Base-by-base conservation (phyloP, 2,888 invertebrate genomes). In the Dryobota labecula region DNA sequence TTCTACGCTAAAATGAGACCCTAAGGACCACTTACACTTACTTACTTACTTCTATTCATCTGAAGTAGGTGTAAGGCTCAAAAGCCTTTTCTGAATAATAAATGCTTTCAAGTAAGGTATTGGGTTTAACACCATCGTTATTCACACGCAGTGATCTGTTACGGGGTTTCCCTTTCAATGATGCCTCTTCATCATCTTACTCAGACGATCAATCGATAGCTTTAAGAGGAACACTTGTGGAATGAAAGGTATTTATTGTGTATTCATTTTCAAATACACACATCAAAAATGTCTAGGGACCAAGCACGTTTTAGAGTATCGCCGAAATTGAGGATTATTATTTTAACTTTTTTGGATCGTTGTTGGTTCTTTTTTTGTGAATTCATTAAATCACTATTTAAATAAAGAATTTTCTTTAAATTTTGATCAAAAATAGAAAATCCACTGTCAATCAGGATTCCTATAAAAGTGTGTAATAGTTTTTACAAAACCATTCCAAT, bases 141-240 rank as follows among this genome's bases (percentile, higher is more conserved):
- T 51, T 76, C 49, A 61, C 18, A 43, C 38, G n/a, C 45, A 30
- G 27, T 51, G 61, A 77, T 33, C 49, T 51, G 27, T 47, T 27
- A 61, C 49, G 24, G 20, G 60, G 60, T 18, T 45, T 43, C 38
- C 33, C 30, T 71, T 71, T 65, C 54, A 76, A 71, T 64, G 30
- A 33, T 18, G 0, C 9, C 20, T 27, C 30, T 69, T 58, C 24
- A 67, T 54, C 62, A 47, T 41, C 15, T 53, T 30, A 13, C 38
- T 38, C 38, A 38, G 38, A 49, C 51, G 60, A 71, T 76, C 54
- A 64, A 61, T 77, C 64, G 68, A 49, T 49, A 15, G 36, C 13
- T 13, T 30, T 47, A 9, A 20, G 15, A 33, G 43, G 43, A 38
- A 11, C 27, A n/a, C 15, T 54, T 63, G 7, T 2, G 43, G 2